Base-by-base conservation (phyloP, 2,888 invertebrate genomes). In the Dolichopus griseipennis region DNA sequence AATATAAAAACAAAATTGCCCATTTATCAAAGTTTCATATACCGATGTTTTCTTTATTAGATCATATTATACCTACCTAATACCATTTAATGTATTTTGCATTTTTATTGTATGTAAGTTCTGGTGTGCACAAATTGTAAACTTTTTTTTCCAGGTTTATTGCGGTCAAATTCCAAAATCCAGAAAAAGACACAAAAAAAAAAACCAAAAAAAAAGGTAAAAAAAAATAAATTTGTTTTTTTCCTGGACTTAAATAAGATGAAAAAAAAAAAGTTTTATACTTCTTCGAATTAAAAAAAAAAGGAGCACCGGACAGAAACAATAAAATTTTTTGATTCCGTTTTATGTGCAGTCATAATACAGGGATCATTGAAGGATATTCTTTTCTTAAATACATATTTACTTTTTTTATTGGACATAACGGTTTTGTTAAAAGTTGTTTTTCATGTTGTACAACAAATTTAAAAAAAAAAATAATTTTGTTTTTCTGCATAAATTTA, bases 361-460 rank as follows among this genome's bases (percentile, higher is more conserved):
- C 43, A 43, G n/a, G 43, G 43, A 43, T 43, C 43, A 43, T 43
- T 43, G 43, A 43, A 43, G 43, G 43, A n/a, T n/a, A 43, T 43
- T 43, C 12, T n/a, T n/a, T 43, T 15, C 12, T 43, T 43, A 43
- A 43, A 43, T 43, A 43, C 12, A n/a, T n/a, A n/a, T n/a, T n/a
- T n/a, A n/a, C n/a, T 43, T 10, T 15, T 43, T 43, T 43, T 43
- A 43, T 43, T 43, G 43, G 43, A 43, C 43, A 15, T 43, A 15
- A 43, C 43, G 43, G 43, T 43, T 43, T 10, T 43, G 43, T 43
- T 10, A 43, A 43, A n/a, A 15, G 43, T 43, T 43, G 7, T 43
- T 10, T 12, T n/a, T n/a, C n/a, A n/a, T 9, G 12, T 12, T 12
- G 10, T 6, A 43, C 43, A 43, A 43, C 43, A 43, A 43, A 43